Percentiles rank a stretch among this genome's conserved stretches.
These are phyloP conservation scores for Hippopotamus amphibius DNA, from an alignment of 2,113 vertebrate genomes.

Conservation along the genomic window DNA sequence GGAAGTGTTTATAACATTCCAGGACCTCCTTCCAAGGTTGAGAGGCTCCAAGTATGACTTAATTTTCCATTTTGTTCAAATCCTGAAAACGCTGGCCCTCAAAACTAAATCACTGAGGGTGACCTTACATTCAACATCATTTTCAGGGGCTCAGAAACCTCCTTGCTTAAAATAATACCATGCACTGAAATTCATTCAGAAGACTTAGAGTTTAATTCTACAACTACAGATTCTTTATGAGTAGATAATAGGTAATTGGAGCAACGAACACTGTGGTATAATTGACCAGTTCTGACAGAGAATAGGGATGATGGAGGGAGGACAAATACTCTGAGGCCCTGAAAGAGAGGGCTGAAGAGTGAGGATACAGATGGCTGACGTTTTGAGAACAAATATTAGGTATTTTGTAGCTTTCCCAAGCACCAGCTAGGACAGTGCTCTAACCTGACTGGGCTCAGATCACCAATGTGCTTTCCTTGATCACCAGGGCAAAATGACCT, in stretches of 20 bases:
- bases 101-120: conserved; percentile 63
- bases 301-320: not conserved
- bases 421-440: not conserved
- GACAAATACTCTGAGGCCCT: not conserved
- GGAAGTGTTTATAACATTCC: conserved; percentile 38
- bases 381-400: not conserved
- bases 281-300: not conserved
- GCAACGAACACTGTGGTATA: not conserved
- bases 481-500: not conserved
- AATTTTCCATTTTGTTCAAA: conserved; percentile 65
- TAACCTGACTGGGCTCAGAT: not conserved
- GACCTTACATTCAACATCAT: conserved; percentile 64
- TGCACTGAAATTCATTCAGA: conserved; percentile 55
- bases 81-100: conserved; percentile 36
- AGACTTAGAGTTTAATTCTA: conserved; percentile 42
- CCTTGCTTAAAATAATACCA: conserved; percentile 59
- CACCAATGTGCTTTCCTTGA: not conserved
- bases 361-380: not conserved
- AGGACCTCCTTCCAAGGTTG: conserved; percentile 57
- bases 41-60: conserved; percentile 40
- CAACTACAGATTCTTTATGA: not conserved
- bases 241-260: not conserved
- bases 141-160: conserved; percentile 24
- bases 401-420: not conserved
- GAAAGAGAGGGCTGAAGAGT: not conserved